phyloP scores from a whole-genome alignment of 2,888 invertebrate genomes.

The Callosobruchus maculatus region DNA sequence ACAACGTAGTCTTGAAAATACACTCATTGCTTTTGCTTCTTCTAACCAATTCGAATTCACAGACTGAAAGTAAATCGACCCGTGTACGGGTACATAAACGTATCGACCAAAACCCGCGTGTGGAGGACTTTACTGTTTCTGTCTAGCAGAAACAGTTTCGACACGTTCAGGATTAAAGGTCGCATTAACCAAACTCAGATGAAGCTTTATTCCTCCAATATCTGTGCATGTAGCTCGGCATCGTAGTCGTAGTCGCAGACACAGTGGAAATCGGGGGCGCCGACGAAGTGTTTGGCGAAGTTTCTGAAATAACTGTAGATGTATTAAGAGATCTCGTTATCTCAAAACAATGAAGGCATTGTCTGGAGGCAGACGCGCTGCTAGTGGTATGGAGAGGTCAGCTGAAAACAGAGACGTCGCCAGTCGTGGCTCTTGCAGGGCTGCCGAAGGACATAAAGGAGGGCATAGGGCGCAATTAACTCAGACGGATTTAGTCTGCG shows the following conservation, averaged over 20 bases:
- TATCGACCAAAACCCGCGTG: too few species aligned
- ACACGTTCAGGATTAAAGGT: background rate
- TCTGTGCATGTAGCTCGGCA: background rate
- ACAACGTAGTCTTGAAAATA: too few species aligned
- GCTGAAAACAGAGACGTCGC: background rate
- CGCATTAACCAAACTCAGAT: background rate
- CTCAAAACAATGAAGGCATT: constrained; percentile 41
- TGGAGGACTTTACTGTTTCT: too few species aligned
- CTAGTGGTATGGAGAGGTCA: background rate
- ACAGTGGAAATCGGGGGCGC: constrained; percentile 17
- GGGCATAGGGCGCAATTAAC: background rate
- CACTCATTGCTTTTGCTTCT: too few species aligned
- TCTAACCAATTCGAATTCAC: too few species aligned
- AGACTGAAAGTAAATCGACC: too few species aligned
- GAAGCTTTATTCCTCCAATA: background rate
- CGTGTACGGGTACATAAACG: too few species aligned
- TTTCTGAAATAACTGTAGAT: constrained; percentile 29
- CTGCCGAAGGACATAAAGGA: background rate
- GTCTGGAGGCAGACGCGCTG: constrained; percentile 26
- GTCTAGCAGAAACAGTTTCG: too few species aligned
- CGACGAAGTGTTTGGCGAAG: constrained; percentile 22
- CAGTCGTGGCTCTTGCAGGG: background rate
- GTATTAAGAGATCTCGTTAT: constrained; percentile 35
- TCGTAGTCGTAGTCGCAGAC: constrained; percentile 10
- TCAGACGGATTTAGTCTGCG: background rate